A percentile compares a stretch with the other conserved stretches of the same genome.
Evolutionary conservation across 2,888 invertebrate genomes (phyloP).

Genomic region (Melanostoma mellinum): DNA sequence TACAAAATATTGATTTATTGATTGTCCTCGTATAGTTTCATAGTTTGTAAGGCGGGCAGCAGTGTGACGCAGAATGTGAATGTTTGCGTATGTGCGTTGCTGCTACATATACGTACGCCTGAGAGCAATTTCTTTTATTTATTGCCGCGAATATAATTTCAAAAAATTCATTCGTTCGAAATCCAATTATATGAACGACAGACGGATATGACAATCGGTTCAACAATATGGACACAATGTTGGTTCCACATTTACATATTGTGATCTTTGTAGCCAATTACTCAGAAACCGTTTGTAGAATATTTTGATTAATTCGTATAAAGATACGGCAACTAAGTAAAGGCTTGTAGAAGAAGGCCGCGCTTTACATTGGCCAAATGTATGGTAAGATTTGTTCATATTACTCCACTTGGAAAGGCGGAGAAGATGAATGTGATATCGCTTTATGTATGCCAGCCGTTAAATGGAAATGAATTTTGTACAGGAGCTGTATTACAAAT

Average conservation of each 20-base stretch:
- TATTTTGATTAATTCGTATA: too few species aligned
- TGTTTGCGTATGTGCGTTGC: not conserved
- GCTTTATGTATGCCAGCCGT: too few species aligned
- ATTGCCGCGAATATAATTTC: constrained; percentile 58
- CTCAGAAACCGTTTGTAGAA: constrained; percentile 33
- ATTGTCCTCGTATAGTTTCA: constrained; percentile 45
- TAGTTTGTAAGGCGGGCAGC: constrained; percentile 5
- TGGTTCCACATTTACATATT: constrained; percentile 57
- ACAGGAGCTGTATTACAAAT: too few species aligned
- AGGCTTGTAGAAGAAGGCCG: too few species aligned
- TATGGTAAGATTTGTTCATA: too few species aligned
- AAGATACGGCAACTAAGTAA: too few species aligned
- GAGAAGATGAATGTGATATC: too few species aligned
- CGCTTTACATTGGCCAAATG: too few species aligned
- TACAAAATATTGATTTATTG: constrained; percentile 75
- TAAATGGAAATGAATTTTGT: too few species aligned
- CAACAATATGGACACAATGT: constrained; percentile 55
- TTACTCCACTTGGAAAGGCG: too few species aligned
- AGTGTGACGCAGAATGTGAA: constrained; percentile 18
- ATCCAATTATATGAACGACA: constrained; percentile 62
- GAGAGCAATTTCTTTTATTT: constrained; percentile 45
- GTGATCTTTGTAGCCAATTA: constrained; percentile 62
- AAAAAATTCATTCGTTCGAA: constrained; percentile 50
- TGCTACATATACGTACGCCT: not conserved
- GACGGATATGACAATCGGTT: constrained; percentile 36